A percentile compares a stretch with the other conserved stretches of the same genome.
Conservation (phyloP, 2,888 invertebrate species). For the Catotricha subobsoleta region DNA sequence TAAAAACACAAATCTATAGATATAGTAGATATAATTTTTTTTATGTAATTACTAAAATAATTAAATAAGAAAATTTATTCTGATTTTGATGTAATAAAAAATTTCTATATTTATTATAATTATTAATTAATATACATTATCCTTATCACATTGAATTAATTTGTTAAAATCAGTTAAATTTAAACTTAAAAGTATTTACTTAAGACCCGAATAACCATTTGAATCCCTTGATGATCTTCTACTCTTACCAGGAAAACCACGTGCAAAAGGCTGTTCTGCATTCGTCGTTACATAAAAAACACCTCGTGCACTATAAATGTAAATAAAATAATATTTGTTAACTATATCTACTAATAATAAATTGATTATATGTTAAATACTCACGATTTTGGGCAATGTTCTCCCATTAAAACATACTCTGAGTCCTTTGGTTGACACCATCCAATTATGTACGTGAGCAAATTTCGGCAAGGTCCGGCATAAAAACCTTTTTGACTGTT, state of each 20-base stretch:
- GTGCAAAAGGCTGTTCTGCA: constrained; percentile 65
- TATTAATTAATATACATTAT: no score
- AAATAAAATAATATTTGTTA: not conserved
- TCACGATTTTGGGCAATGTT: constrained; percentile 61
- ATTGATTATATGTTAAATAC: constrained; percentile 17
- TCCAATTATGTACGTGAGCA: constrained; percentile 67
- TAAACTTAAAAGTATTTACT: no score
- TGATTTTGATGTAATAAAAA: no score
- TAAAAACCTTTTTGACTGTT: constrained; percentile 63
- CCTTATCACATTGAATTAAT: no score
- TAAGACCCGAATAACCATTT: no score
- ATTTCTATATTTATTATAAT: no score
- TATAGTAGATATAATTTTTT: no score
- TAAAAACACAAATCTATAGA: no score
- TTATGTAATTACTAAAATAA: no score
- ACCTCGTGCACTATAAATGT: constrained; percentile 53
- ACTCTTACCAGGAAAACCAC: constrained; percentile 47
- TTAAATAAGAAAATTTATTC: no score
- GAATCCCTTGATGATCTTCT: no score
- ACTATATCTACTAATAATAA: not conserved
- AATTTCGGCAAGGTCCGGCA: constrained; percentile 66
- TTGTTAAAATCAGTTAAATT: no score
- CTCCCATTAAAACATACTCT: constrained; percentile 73
- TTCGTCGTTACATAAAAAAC: constrained; percentile 75
- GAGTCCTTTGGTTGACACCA: constrained; percentile 65